These are phyloP conservation scores for Denticeps clupeoides DNA, from an alignment of 2,797 vertebrate species.

Conservation along the genomic window DNA sequence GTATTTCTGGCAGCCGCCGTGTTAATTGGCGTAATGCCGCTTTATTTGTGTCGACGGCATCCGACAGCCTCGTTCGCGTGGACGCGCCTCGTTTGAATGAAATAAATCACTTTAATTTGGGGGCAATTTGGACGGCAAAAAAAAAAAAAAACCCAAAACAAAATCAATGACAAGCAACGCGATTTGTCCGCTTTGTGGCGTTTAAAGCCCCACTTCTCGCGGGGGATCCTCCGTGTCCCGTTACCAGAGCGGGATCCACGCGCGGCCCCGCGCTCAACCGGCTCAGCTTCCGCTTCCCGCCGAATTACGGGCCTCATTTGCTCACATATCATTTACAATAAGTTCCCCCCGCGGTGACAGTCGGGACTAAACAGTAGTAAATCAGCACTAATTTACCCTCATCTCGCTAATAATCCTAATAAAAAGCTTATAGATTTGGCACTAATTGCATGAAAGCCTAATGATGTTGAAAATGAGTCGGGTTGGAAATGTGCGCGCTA, in stretches of 20 bases:
- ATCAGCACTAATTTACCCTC: slow-evolving; percentile 82
- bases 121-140: too few species aligned
- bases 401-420: slow-evolving; percentile 84
- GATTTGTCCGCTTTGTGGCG: too few species aligned
- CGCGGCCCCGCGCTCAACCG: slow-evolving; percentile 59
- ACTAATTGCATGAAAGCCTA: slow-evolving; percentile 81
- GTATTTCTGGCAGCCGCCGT: slow-evolving; percentile 36
- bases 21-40: slow-evolving; percentile 46
- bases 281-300: slow-evolving; percentile 57
- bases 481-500: slow-evolving; percentile 84
- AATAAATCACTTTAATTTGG: slow-evolving; percentile 91
- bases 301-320: slow-evolving; percentile 73
- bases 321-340: slow-evolving; percentile 80
- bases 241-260: too few species aligned
- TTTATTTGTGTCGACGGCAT: too few species aligned
- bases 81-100: slow-evolving; percentile 74
- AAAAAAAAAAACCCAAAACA: too few species aligned
- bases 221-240: too few species aligned
- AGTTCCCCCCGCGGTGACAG: slow-evolving; percentile 74
- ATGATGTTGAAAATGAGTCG: slow-evolving; percentile 83
- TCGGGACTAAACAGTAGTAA: slow-evolving; percentile 79
- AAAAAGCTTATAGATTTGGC: slow-evolving; percentile 82
- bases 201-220: too few species aligned
- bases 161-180: too few species aligned
- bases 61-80: too few species aligned